Conservation (phyloP, 2,113 vertebrate genomes). For the Macaca fascicularis region T2T-MFA8v1.1 NC_088377.1:106432001-106432500, state of each 20-base stretch:
- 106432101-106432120: constrained; percentile 45
- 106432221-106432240: constrained; percentile 38
- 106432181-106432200: constrained; percentile 47
- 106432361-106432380: constrained; percentile 81
- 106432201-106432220: constrained; percentile 30
- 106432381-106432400: constrained; percentile 78
- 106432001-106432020: too few relatives aligned
- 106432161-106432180: constrained; percentile 59
- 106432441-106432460: constrained; percentile 73
- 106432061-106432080: constrained; percentile 63
- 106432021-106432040: neutral
- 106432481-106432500: constrained; percentile 32
- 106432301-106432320: constrained; percentile 63
- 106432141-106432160: constrained; percentile 50
- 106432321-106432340: constrained; percentile 28
- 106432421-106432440: constrained; percentile 82
- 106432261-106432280: constrained; percentile 46
- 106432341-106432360: constrained; percentile 77
- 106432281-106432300: constrained; percentile 61
- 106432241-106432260: constrained; percentile 9
- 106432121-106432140: constrained; percentile 19
- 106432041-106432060: constrained; percentile 37
- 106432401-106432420: constrained; percentile 81
- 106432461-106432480: constrained; percentile 1
- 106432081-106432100: constrained; percentile 53